Evolutionary conservation across 2,113 vertebrate genomes (phyloP).

Genomic region (Mesoclemmys tuberculata): DNA sequence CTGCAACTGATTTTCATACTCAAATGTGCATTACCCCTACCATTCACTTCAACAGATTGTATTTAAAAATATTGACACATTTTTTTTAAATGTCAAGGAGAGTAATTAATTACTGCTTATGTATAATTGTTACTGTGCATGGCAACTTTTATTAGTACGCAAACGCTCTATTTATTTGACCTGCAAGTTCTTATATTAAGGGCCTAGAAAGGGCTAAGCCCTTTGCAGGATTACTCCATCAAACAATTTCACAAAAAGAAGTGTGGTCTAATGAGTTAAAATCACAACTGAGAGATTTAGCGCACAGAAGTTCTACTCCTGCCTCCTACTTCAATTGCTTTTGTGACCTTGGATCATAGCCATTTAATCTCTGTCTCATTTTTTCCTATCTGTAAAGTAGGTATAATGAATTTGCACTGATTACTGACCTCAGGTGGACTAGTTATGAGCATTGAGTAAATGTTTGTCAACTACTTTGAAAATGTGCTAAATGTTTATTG

Average conservation of each 20-base stretch:
- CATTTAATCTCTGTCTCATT: background rate
- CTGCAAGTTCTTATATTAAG: background rate
- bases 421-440: background rate
- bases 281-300: background rate
- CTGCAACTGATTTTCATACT: background rate
- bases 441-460: background rate
- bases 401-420: background rate
- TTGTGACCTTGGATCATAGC: background rate
- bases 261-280: background rate
- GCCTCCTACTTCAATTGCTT: background rate
- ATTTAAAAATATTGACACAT: background rate
- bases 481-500: background rate
- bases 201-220: background rate
- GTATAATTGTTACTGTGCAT: background rate
- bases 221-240: background rate
- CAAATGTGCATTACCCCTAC: background rate
- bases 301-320: background rate
- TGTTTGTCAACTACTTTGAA: background rate
- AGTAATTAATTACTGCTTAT: background rate
- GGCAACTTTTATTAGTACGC: background rate
- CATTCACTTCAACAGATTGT: background rate
- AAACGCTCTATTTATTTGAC: background rate
- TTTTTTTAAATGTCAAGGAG: background rate
- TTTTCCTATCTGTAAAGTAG: background rate
- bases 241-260: background rate